A percentile compares a stretch with the other conserved stretches of the same genome.
Evolutionary conservation across 2,797 vertebrate genomes (phyloP).

Genomic region (Lithobates pipiens): DNA sequence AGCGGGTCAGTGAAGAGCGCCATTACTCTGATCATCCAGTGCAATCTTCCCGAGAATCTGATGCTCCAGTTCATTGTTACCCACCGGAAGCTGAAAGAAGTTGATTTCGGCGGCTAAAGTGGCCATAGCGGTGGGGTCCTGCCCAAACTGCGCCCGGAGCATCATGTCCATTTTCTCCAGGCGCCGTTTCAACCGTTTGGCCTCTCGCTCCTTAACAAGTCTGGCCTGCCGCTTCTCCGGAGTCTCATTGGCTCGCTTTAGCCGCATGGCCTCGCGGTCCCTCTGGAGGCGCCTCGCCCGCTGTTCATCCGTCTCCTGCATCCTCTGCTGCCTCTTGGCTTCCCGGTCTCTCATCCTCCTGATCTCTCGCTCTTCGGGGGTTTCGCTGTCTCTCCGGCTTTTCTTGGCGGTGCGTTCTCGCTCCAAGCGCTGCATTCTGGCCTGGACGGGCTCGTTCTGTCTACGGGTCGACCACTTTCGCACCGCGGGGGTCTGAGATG

Average conservation of each 20-base stretch:
- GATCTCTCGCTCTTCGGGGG: slow-evolving; percentile 88
- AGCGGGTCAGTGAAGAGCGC: slow-evolving; percentile 69
- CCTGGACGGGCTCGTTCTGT: slow-evolving; percentile 91
- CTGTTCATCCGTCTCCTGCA: slow-evolving; percentile 96
- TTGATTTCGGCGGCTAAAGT: slow-evolving; percentile 97
- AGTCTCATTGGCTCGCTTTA: slow-evolving; percentile 94
- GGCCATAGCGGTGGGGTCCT: slow-evolving; percentile 95
- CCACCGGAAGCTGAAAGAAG: slow-evolving; percentile 90
- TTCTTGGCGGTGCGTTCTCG: slow-evolving; percentile 96
- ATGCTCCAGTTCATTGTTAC: slow-evolving; percentile 89
- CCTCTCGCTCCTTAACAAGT: slow-evolving; percentile 93
- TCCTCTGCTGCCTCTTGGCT: slow-evolving; percentile 94
- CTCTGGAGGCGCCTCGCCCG: slow-evolving; percentile 89
- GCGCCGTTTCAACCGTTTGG: slow-evolving; percentile 92
- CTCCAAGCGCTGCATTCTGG: slow-evolving; percentile 90
- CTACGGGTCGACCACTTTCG: slow-evolving; percentile 90
- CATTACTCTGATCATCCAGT: slow-evolving; percentile 78
- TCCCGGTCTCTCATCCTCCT: slow-evolving; percentile 92
- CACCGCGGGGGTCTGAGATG: slow-evolving; percentile 82
- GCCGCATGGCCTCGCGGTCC: slow-evolving; percentile 95
- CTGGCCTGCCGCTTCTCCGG: slow-evolving; percentile 94
- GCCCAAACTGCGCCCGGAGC: slow-evolving; percentile 94
- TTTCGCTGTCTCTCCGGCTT: slow-evolving; percentile 92
- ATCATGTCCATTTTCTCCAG: slow-evolving; percentile 98
- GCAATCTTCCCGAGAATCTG: slow-evolving; percentile 86